A percentile compares a stretch with the other conserved stretches of the same genome.
Conservation (phyloP, 1,140 invertebrate species). For the Nymphalis io region DNA sequence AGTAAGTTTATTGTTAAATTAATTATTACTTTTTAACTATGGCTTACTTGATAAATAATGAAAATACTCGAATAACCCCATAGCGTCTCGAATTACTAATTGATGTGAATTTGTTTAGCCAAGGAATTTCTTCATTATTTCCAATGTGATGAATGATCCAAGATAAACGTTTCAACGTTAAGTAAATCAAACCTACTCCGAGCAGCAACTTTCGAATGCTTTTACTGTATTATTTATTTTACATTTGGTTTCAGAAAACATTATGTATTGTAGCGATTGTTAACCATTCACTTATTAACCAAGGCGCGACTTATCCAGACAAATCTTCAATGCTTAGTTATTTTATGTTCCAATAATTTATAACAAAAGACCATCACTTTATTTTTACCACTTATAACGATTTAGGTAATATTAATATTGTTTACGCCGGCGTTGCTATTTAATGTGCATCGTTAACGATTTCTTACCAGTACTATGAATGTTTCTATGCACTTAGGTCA, state of each 20-base stretch:
- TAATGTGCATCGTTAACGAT: slow-evolving; percentile 54
- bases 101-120: slow-evolving; percentile 66
- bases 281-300: slow-evolving; percentile 50
- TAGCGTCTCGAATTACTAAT: slow-evolving; percentile 66
- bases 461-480: slow-evolving; percentile 72
- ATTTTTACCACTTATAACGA: slow-evolving; percentile 10
- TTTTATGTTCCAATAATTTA: slow-evolving; percentile 36
- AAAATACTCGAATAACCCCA: slow-evolving; percentile 30
- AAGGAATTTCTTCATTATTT: slow-evolving; percentile 63
- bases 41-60: slow-evolving; percentile 29
- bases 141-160: slow-evolving; percentile 70
- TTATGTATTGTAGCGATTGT: slow-evolving; percentile 47
- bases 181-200: slow-evolving; percentile 60
- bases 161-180: slow-evolving; percentile 66
- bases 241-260: slow-evolving; percentile 49
- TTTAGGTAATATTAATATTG: slow-evolving; percentile 11
- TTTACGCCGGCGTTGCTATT: slow-evolving; percentile 30
- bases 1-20: neutral
- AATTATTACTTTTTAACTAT: neutral
- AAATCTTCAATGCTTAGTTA: slow-evolving; percentile 14
- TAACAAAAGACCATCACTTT: slow-evolving; percentile 7
- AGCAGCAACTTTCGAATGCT: slow-evolving; percentile 55
- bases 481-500: slow-evolving; percentile 77
- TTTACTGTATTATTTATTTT: slow-evolving; percentile 59
- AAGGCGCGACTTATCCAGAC: neutral